Evolutionary conservation across 2,888 invertebrate genomes (phyloP).

Genomic region (Camponotus fellah): DNA sequence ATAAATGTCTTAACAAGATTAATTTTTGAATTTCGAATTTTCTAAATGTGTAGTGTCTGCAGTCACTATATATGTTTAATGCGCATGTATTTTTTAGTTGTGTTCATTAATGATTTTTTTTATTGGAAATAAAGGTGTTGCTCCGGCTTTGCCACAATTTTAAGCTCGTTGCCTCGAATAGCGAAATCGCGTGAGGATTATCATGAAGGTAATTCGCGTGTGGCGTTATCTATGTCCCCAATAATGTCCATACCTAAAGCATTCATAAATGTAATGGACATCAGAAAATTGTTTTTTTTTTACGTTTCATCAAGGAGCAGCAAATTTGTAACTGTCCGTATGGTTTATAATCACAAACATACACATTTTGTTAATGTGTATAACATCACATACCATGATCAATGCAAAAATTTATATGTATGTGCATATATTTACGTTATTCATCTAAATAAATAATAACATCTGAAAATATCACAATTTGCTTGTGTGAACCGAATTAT

Average conservation of each 20-base stretch:
- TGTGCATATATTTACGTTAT: not conserved
- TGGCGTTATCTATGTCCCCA: constrained; percentile 26
- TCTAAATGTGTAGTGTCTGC: not conserved
- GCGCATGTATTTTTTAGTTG: not conserved
- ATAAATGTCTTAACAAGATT: not conserved
- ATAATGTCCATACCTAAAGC: constrained; percentile 31
- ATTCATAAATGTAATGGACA: constrained; percentile 17
- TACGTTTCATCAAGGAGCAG: not conserved
- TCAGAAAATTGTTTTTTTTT: constrained; percentile 12
- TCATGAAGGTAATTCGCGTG: constrained; percentile 35
- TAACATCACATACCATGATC: not conserved
- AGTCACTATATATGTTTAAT: not conserved
- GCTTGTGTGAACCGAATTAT: not conserved
- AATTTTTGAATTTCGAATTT: not conserved
- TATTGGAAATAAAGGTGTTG: constrained; percentile 10
- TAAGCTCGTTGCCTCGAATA: constrained; percentile 38
- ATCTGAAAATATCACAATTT: not conserved
- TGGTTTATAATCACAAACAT: not conserved
- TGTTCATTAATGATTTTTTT: constrained; percentile 47
- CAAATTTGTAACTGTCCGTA: not conserved
- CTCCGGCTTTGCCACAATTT: constrained; percentile 6
- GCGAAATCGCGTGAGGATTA: constrained; percentile 52
- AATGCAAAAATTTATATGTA: not conserved
- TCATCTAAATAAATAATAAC: not conserved
- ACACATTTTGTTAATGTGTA: not conserved